Evolutionary conservation across 2,888 invertebrate genomes (phyloP).

Genomic region (Zeuzera pyrina): DNA sequence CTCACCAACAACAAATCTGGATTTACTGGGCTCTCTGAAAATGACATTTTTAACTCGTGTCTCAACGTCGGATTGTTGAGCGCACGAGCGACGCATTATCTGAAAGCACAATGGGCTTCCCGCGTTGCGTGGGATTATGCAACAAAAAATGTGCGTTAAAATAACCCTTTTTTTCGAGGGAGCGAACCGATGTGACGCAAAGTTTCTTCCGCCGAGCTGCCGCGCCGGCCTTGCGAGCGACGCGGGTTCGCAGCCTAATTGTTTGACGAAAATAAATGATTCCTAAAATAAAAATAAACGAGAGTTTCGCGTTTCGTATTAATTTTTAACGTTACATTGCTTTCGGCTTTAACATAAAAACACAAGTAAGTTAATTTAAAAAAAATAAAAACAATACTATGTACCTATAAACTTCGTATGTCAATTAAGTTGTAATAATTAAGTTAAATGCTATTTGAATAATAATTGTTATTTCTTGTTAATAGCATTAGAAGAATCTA

Average conservation of each 20-base stretch:
- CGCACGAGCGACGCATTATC: constrained; percentile 39
- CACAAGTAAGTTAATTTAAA: constrained; percentile 16
- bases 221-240: constrained; percentile 43
- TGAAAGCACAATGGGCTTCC: constrained; percentile 30
- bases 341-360: constrained; percentile 37
- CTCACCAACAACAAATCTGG: constrained; percentile 58
- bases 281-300: constrained; percentile 66
- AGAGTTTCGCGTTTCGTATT: constrained; percentile 61
- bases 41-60: constrained; percentile 57
- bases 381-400: too few relatives aligned
- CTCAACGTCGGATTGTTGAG: constrained; percentile 29
- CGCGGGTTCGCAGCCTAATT: constrained; percentile 55
- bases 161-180: constrained; percentile 51
- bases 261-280: constrained; percentile 71
- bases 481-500: too few relatives aligned
- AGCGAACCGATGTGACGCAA: constrained; percentile 49
- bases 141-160: constrained; percentile 55
- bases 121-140: constrained; percentile 50
- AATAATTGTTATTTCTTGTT: too few relatives aligned
- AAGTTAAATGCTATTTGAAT: too few relatives aligned
- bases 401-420: too few relatives aligned
- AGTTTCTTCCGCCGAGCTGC: constrained; percentile 50
- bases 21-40: constrained; percentile 54
- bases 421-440: too few relatives aligned
- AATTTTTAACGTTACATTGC: constrained; percentile 52